These are phyloP conservation scores for Spinibarbus caldwelli DNA, from an alignment of 2,797 vertebrate genomes.

Conservation along the genomic window DNA sequence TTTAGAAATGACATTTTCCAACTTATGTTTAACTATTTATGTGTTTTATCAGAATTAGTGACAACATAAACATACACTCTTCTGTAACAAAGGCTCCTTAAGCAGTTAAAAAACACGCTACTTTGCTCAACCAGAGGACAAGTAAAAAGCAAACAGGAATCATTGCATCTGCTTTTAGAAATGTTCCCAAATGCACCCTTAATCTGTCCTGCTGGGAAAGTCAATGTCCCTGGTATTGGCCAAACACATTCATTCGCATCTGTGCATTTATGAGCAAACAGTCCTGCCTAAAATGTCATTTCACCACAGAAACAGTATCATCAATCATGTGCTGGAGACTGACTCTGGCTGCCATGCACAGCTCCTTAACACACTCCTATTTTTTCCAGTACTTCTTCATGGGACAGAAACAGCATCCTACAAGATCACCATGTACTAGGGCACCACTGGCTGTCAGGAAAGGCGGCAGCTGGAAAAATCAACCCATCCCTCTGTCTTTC, in stretches of 20 bases:
- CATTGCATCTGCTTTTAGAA: not conserved
- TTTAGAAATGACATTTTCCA: no score
- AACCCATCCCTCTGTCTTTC: not conserved
- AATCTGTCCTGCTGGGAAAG: constrained; percentile 43
- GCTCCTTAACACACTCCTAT: not conserved
- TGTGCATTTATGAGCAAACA: constrained; percentile 45
- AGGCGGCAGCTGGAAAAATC: not conserved
- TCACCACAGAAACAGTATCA: constrained; percentile 43
- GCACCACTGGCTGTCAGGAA: constrained; percentile 12
- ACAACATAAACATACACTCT: not conserved
- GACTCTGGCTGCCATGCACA: not conserved
- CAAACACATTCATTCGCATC: constrained; percentile 56
- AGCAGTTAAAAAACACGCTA: not conserved
- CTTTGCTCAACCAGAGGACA: not conserved
- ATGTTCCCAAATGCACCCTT: constrained; percentile 33
- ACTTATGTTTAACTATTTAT: no score
- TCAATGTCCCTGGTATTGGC: constrained; percentile 13
- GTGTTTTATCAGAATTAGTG: not conserved
- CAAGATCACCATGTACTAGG: not conserved
- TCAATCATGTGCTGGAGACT: constrained; percentile 52
- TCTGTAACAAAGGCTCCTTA: not conserved
- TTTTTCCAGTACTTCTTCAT: constrained; percentile 9
- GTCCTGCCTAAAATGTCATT: constrained; percentile 40
- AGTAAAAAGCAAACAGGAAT: not conserved
- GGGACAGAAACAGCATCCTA: not conserved